A percentile compares a stretch with the other conserved stretches of the same genome.
These are phyloP conservation scores for Chrysodeixis includens DNA, from an alignment of 2,888 invertebrate genomes.

Conservation along the genomic window DNA sequence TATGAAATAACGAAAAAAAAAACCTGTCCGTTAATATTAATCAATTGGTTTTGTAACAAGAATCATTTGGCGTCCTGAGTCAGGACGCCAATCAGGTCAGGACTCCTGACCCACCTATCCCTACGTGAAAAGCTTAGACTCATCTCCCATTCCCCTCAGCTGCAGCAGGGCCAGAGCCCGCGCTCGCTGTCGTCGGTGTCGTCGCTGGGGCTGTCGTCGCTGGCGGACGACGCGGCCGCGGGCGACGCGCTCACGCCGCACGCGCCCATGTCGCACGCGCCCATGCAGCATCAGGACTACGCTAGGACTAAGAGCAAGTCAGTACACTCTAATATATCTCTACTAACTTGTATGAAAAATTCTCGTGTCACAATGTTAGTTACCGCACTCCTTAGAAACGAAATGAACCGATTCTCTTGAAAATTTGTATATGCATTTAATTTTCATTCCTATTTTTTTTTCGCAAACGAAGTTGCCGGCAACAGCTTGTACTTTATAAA, in stretches of 20 bases:
- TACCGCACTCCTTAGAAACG: no score
- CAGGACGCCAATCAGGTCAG: neutral
- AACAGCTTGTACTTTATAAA: no score
- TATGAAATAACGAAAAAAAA: no score
- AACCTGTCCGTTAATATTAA: no score
- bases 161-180: conserved; percentile 72
- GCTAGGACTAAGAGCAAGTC: conserved; percentile 80
- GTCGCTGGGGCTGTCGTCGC: conserved; percentile 89
- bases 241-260: conserved; percentile 56
- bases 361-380: no score
- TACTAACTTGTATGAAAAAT: no score
- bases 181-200: conserved; percentile 90
- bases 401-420: no score
- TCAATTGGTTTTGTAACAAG: no score
- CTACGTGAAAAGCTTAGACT: neutral
- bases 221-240: conserved; percentile 91
- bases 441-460: no score
- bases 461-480: no score
- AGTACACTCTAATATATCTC: conserved; percentile 46
- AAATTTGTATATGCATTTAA: no score
- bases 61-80: neutral
- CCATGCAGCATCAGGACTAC: conserved; percentile 75
- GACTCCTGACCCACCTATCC: neutral
- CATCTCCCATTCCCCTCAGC: conserved; percentile 33
- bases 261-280: conserved; percentile 57